Conservation (phyloP, 2,888 invertebrate species). For the Leistus spinibarbis region DNA sequence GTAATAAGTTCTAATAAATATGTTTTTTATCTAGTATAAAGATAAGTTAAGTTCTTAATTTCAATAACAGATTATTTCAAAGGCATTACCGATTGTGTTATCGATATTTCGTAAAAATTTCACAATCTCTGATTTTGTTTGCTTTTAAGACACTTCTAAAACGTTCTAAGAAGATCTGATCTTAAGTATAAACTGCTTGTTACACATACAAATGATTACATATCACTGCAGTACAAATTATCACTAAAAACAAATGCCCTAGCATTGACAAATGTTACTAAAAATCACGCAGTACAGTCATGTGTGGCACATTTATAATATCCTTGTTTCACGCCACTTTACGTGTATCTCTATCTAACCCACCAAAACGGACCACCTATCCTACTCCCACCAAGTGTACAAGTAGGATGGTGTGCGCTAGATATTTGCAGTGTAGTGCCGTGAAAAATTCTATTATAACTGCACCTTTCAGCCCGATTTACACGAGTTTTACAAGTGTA, state of each 20-base stretch:
- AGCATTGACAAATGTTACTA: slow-evolving; percentile 12
- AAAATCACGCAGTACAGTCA: slow-evolving; percentile 26
- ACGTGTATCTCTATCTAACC: no score
- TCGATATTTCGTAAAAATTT: background rate
- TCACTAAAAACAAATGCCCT: slow-evolving; percentile 23
- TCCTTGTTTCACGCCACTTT: no score
- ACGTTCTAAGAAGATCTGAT: background rate
- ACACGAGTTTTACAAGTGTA: no score
- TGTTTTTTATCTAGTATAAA: background rate
- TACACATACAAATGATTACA: background rate
- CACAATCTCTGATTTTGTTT: background rate
- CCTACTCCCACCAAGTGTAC: no score
- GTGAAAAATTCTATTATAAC: no score
- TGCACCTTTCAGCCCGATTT: no score
- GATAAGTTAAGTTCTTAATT: background rate
- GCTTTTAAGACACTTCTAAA: slow-evolving; percentile 4
- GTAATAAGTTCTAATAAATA: slow-evolving; percentile 4
- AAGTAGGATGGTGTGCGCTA: no score
- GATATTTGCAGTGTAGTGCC: no score
- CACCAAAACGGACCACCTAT: no score
- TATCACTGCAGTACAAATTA: background rate
- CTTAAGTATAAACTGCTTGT: slow-evolving; percentile 16
- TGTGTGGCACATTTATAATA: no score
- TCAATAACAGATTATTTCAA: background rate
- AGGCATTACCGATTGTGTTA: background rate